Percentiles rank a stretch among this genome's conserved stretches.
phyloP scores from a whole-genome alignment of 2,113 vertebrate species.

The Ailurus styani region DNA sequence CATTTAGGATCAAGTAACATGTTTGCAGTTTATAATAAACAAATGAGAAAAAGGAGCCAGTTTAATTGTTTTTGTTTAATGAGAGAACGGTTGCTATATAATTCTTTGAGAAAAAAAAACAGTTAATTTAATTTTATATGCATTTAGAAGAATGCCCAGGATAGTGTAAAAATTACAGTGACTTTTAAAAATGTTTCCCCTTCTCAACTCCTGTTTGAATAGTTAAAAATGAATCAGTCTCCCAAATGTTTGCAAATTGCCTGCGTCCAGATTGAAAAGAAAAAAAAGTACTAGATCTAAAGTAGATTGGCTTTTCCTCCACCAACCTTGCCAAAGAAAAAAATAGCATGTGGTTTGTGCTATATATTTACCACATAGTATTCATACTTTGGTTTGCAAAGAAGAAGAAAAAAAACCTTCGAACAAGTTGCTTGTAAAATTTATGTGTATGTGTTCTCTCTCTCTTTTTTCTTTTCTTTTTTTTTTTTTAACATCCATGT shows the following conservation, averaged over 20 bases:
- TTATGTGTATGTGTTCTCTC: not conserved
- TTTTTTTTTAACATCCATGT: not conserved
- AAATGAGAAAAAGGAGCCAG: not conserved
- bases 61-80: constrained; percentile 25
- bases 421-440: constrained; percentile 47
- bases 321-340: constrained; percentile 5
- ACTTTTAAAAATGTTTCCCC: not conserved
- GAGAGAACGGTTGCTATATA: not conserved
- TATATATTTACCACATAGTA: constrained; percentile 67
- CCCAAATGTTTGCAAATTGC: not conserved
- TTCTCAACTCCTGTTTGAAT: not conserved
- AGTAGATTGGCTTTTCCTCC: not conserved
- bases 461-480: not conserved
- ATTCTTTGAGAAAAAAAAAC: not conserved
- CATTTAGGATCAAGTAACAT: not conserved
- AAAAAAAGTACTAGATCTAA: not conserved
- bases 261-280: not conserved
- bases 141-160: not conserved
- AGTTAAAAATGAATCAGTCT: not conserved
- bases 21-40: not conserved
- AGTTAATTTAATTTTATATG: not conserved
- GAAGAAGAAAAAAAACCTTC: not conserved
- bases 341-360: constrained; percentile 58
- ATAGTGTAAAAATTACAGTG: not conserved
- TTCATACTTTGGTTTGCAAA: constrained; percentile 66